phyloP scores from a whole-genome alignment of 2,888 invertebrate species.

The Polylopha cassiicola region DNA sequence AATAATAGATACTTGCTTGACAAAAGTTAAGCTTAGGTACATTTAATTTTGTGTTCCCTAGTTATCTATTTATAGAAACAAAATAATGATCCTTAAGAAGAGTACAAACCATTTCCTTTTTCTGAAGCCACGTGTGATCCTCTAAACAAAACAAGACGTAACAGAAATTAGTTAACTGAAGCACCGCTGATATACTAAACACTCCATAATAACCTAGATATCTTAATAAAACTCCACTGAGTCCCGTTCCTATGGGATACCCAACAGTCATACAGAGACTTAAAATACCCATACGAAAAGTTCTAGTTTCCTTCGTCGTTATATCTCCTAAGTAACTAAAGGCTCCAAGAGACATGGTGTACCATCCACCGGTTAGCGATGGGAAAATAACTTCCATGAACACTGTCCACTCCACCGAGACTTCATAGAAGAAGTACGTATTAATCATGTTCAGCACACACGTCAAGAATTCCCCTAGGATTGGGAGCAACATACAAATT shows the following conservation, averaged over 20 bases:
- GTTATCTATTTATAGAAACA: background rate
- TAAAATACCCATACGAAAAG: constrained; percentile 77
- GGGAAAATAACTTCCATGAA: constrained; percentile 74
- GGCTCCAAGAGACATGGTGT: constrained; percentile 75
- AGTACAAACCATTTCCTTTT: constrained; percentile 55
- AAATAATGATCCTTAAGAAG: constrained; percentile 8
- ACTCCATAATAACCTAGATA: constrained; percentile 75
- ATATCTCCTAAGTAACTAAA: constrained; percentile 80
- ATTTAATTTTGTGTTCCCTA: background rate
- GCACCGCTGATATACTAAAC: constrained; percentile 54
- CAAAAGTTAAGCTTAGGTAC: constrained; percentile 4
- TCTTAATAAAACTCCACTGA: constrained; percentile 60
- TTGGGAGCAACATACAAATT: constrained; percentile 77
- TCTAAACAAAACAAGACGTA: constrained; percentile 64
- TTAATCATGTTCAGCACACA: constrained; percentile 70
- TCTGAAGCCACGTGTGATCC: constrained; percentile 63
- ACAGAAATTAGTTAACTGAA: constrained; percentile 62
- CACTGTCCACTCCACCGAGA: constrained; percentile 72
- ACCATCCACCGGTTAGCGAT: constrained; percentile 75
- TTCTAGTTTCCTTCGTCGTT: constrained; percentile 74
- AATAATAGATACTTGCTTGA: no score
- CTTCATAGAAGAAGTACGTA: constrained; percentile 74
- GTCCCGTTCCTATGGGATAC: constrained; percentile 66
- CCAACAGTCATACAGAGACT: constrained; percentile 69
- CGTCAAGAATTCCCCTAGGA: constrained; percentile 73